phyloP scores from a whole-genome alignment of 2,113 vertebrate genomes.

The Caracal caracal region DNA sequence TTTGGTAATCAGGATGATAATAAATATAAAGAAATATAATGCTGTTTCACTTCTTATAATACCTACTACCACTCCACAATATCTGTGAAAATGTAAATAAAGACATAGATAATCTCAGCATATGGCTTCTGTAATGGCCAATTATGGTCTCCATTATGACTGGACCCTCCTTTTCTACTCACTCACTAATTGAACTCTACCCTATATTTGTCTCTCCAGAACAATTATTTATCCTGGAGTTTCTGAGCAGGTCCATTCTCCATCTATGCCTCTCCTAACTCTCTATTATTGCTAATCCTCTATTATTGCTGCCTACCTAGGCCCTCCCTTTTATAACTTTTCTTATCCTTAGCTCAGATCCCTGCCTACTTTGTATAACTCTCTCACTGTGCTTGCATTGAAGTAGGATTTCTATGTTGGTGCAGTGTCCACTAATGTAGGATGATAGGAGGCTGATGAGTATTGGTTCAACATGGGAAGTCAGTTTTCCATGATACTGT shows the following conservation, averaged over 20 bases:
- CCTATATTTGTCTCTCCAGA: background rate
- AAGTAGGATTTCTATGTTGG: background rate
- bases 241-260: background rate
- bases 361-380: background rate
- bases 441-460: background rate
- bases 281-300: background rate
- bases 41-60: background rate
- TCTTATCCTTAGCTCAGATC: background rate
- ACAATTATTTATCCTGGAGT: background rate
- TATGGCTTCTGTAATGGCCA: accelerated
- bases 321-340: background rate
- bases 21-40: background rate
- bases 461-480: background rate
- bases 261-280: background rate
- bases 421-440: background rate
- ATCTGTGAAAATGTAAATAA: background rate
- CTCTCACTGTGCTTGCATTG: background rate
- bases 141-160: background rate
- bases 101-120: background rate
- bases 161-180: background rate
- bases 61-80: background rate
- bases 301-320: background rate
- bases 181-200: background rate
- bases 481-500: background rate
- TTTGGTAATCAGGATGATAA: background rate